phyloP scores from a whole-genome alignment of 2,888 invertebrate genomes.

The Corbicula japonica region DNA sequence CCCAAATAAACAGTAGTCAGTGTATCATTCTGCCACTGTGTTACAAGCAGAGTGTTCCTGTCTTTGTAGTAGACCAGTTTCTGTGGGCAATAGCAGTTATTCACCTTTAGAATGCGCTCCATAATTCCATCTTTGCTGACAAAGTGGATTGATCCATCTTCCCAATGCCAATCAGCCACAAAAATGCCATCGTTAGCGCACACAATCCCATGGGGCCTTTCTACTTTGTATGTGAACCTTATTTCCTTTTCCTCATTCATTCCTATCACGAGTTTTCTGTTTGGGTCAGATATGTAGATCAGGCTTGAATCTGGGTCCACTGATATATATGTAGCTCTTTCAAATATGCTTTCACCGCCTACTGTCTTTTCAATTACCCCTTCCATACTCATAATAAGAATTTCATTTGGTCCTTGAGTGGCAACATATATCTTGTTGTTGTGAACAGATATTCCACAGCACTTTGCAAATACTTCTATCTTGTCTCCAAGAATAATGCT shows the following conservation, averaged over 20 bases:
- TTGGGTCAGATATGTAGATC: constrained; percentile 46
- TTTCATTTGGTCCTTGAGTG: constrained; percentile 35
- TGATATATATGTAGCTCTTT: constrained; percentile 41
- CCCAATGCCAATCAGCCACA: constrained; percentile 37
- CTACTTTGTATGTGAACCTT: constrained; percentile 26
- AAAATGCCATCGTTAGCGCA: constrained; percentile 23
- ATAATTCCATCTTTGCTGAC: constrained; percentile 4
- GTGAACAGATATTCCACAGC: constrained; percentile 43
- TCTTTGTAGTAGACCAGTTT: constrained; percentile 22
- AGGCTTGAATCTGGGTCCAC: constrained; percentile 14
- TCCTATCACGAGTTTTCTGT: constrained; percentile 31
- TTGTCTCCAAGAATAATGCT: constrained; percentile 6
- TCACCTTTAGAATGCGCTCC: constrained; percentile 2
- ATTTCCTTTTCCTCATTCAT: constrained; percentile 13
- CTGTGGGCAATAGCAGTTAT: constrained; percentile 35
- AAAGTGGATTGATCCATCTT: constrained; percentile 9
- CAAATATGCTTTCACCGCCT: constrained; percentile 26
- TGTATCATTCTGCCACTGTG: constrained; percentile 21
- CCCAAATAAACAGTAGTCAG: background rate
- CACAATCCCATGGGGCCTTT: constrained; percentile 36
- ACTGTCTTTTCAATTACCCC: constrained; percentile 18
- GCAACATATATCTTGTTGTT: constrained; percentile 36
- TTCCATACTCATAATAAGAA: constrained; percentile 30
- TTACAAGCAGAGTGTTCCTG: constrained; percentile 21
- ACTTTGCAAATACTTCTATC: constrained; percentile 24